Conservation (phyloP, 2,888 invertebrate species). For the Plemyria rubiginata region DNA sequence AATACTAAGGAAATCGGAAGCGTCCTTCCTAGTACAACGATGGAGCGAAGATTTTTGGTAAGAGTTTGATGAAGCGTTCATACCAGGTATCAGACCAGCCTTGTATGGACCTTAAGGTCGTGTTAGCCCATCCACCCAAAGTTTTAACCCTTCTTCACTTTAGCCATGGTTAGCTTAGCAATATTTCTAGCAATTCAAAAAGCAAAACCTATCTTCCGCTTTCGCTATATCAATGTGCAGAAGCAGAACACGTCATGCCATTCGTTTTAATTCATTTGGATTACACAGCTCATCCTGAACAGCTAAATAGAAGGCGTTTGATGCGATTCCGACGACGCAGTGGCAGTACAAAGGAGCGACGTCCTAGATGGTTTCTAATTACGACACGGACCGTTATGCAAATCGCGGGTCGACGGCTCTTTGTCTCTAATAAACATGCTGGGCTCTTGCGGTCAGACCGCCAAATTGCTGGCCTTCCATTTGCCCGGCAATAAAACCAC, state of each 20-base stretch:
- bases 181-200: too few relatives aligned
- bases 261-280: slow-evolving; percentile 59
- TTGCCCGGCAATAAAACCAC: slow-evolving; percentile 71
- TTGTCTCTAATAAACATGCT: slow-evolving; percentile 83
- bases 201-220: too few relatives aligned
- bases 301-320: slow-evolving; percentile 77
- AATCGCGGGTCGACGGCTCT: slow-evolving; percentile 74
- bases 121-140: too few relatives aligned
- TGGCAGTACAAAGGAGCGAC: slow-evolving; percentile 78
- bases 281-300: slow-evolving; percentile 65
- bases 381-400: slow-evolving; percentile 83
- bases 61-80: neutral
- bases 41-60: too few relatives aligned
- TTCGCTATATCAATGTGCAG: too few relatives aligned
- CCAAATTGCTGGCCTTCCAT: slow-evolving; percentile 76
- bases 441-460: slow-evolving; percentile 77
- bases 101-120: too few relatives aligned
- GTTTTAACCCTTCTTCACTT: too few relatives aligned
- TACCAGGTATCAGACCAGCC: neutral
- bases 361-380: slow-evolving; percentile 84
- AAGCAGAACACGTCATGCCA: slow-evolving; percentile 32
- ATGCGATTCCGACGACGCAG: slow-evolving; percentile 63
- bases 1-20: neutral
- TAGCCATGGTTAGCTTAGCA: too few relatives aligned
- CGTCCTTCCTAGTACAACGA: neutral